These are phyloP conservation scores for Oncorhynchus gorbuscha DNA, from an alignment of 2,113 vertebrate species.

Conservation along the genomic window DNA sequence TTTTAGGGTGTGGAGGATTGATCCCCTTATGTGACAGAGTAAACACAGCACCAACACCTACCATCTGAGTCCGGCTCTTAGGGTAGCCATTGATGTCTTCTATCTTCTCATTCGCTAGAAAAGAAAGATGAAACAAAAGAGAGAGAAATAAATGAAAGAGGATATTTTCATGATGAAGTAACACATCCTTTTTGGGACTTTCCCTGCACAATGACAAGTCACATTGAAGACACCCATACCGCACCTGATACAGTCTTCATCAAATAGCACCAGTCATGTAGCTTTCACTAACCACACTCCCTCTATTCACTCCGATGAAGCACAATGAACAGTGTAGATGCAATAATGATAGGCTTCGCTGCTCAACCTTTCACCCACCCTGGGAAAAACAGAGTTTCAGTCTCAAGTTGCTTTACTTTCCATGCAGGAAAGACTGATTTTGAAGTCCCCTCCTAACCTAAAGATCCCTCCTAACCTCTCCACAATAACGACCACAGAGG, in stretches of 20 bases:
- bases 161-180: not conserved
- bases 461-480: not conserved
- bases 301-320: not conserved
- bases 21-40: not conserved
- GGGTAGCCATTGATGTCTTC: constrained; percentile 51
- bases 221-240: not conserved
- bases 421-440: not conserved
- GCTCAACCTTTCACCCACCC: not conserved
- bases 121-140: not conserved
- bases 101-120: constrained; percentile 57
- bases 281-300: not conserved
- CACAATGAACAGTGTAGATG: not conserved
- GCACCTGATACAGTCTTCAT: not conserved
- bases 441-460: not conserved
- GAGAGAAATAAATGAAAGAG: not conserved
- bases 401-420: not conserved
- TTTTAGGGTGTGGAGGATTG: not conserved
- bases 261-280: not conserved
- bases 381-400: not conserved
- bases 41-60: constrained; percentile 16
- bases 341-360: not conserved
- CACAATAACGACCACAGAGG: not conserved
- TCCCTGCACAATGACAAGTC: not conserved
- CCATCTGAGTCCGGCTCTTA: constrained; percentile 54
- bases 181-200: not conserved